Evolutionary conservation across 2,888 invertebrate species (phyloP), one percentile per base, ranked within the genome.

Genomic region (Tyria jacobaeae): DNA sequence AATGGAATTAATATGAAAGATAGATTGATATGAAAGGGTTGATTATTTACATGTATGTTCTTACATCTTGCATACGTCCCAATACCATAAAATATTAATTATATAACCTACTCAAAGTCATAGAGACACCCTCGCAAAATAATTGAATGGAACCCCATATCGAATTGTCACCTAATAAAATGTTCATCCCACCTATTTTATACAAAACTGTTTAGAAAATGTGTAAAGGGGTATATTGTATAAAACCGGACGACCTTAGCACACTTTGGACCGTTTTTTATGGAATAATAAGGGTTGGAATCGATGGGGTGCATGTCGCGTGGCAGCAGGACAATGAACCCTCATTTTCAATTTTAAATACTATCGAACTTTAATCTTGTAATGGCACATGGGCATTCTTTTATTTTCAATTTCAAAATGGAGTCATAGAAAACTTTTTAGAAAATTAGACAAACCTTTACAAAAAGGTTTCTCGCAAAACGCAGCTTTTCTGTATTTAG

Each of bases 271-370:
- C 49, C 67, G 48, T 57, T 27, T 79, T 84, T 81, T 84, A 76
- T 79, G 76, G 74, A 87, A 86, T 83, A 88, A 86, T 87, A 89
- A 83, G 79, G 82, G 80, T 75, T 75, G 76, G 76, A 70, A 78
- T 71, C 60, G 73, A 75, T 82, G 84, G 86, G 89, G 81, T 74
- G 71, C 55, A 54, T 70, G 89, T 84, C 89, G 90, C 89, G 91
- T 90, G 91, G 89, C 89, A 76, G 62, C 71, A 73, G 92, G 88
- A 76, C 91, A 76, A 88, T 92, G 92, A 92, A 90, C 92, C 75
- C 77, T 67, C 64, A 60, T 57, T 69, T 67, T 73, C 71, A 27
- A 61, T 67, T 71, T 74, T 75, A 61, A 55, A 64, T 44, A 52
- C 37, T 44, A 62, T 64, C 51, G 44, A 75, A 69, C 56, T 73